These are phyloP conservation scores for Amazona finschi DNA, from an alignment of 2,797 vertebrate species.

Conservation along the genomic window DNA sequence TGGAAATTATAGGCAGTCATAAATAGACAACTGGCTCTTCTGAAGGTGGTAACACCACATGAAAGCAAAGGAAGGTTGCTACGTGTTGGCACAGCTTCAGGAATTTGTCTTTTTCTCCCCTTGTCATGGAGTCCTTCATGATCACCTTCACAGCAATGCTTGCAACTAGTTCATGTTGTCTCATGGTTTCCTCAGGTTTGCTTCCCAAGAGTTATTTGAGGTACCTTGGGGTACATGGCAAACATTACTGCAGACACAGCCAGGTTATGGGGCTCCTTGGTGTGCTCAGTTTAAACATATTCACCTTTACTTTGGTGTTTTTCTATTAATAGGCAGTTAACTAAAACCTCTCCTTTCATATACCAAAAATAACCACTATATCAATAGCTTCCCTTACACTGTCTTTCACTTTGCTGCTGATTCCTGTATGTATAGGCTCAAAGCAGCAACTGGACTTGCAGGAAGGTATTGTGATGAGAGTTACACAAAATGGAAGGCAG, in stretches of 20 bases:
- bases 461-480: neutral
- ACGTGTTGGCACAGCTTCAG: neutral
- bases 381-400: neutral
- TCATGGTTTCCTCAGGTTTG: neutral
- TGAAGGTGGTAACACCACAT: neutral
- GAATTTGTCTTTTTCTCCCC: neutral
- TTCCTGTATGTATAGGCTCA: neutral
- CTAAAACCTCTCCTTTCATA: neutral
- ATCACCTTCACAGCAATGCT: neutral
- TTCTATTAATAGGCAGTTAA: neutral
- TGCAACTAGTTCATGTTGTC: neutral
- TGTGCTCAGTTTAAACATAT: neutral
- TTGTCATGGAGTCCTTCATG: neutral
- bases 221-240: neutral
- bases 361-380: neutral
- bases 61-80: neutral
- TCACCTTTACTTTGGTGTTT: neutral
- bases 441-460: neutral
- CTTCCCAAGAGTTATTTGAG: neutral
- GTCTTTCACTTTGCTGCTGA: neutral
- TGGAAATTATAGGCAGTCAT: neutral
- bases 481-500: neutral
- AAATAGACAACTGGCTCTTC: neutral
- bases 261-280: neutral
- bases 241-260: neutral